phyloP scores from a whole-genome alignment of 2,797 vertebrate genomes.

The Remorina albescens region DNA sequence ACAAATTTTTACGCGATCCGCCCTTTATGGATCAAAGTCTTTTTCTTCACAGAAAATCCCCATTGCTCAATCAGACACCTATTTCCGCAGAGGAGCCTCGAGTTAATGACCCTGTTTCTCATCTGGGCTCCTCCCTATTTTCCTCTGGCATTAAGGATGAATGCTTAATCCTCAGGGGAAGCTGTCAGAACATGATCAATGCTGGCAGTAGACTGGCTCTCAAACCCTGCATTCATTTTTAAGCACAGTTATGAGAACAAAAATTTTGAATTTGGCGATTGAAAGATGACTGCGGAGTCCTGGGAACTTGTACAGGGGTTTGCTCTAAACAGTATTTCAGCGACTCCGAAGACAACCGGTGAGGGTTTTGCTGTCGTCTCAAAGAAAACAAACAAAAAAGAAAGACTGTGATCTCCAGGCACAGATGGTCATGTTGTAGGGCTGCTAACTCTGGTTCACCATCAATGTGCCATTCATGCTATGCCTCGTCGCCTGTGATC shows the following conservation, averaged over 20 bases:
- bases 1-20: slow-evolving; percentile 60
- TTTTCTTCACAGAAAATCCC: slow-evolving; percentile 59
- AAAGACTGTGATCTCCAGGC: slow-evolving; percentile 45
- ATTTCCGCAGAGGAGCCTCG: slow-evolving; percentile 58
- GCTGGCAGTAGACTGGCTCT: slow-evolving; percentile 66
- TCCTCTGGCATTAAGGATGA: slow-evolving; percentile 64
- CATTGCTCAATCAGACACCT: slow-evolving; percentile 71
- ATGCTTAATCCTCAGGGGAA: slow-evolving; percentile 78
- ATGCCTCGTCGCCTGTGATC: slow-evolving; percentile 71
- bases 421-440: slow-evolving; percentile 45
- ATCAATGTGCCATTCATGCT: slow-evolving; percentile 64
- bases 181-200: slow-evolving; percentile 83
- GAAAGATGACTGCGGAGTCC: slow-evolving; percentile 46
- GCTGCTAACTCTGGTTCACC: slow-evolving; percentile 49
- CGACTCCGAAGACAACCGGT: slow-evolving; percentile 4
- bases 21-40: slow-evolving; percentile 59
- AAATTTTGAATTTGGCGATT: slow-evolving; percentile 56
- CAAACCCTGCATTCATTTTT: slow-evolving; percentile 82
- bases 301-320: slow-evolving; percentile 5
- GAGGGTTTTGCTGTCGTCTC: slow-evolving; percentile 10
- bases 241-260: slow-evolving; percentile 72
- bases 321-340: slow-evolving; percentile 10
- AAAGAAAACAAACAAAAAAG: slow-evolving; percentile 1
- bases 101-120: slow-evolving; percentile 80
- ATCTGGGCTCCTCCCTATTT: slow-evolving; percentile 73